Base-by-base conservation (phyloP, 2,797 vertebrate species). In the Hypotaenidia philippensis region DNA sequence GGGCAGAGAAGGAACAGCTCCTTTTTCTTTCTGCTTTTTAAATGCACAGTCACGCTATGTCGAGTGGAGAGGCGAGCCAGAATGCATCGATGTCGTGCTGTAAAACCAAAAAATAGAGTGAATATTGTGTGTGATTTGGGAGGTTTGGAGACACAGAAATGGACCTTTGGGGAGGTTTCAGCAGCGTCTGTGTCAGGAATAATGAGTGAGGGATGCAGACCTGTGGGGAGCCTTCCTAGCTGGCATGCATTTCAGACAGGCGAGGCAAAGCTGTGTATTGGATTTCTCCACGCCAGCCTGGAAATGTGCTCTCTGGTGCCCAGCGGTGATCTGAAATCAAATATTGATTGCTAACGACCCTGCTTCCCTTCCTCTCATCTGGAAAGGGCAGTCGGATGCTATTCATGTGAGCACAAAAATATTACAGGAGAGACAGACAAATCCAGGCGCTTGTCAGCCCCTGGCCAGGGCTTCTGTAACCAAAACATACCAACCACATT, bases 261-360 rank as follows among this genome's bases (percentile, higher is more conserved):
- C n/a, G 56, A 90, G 82, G 69, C 85, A 64, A 68, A 79, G 88
- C 64, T 34, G 20, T 4, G 83, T 84, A 95, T 95, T 86, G 95
- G 79, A 88, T 96, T 91, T 90, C 94, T 91, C 66, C 69, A 63
- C 52, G 17, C 14, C 63, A 89, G 93, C 60, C 83, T 94, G 87
- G 93, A 85, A 94, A 68, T 10, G 9, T 93, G 91, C 68, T 90
- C 89, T 82, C 56, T 92, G 74, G 76, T 92, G 82, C 83, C 89
- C 82, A 83, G 87, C 0, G 4, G 56, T 65, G 83, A 87, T 83
- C 90, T 83, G 52, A 84, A 96, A 94, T 95, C 81, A 94, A 94
- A 90, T 94, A 95, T 93, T 82, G 94, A 95, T 95, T 38, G 14
- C 49, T 74, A 52, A 82, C 20, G 38, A 83, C 65, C 38, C 41